A percentile compares a stretch with the other conserved stretches of the same genome.
Conservation (phyloP, 2,113 vertebrate species). For the Heptranchias perlo region DNA sequence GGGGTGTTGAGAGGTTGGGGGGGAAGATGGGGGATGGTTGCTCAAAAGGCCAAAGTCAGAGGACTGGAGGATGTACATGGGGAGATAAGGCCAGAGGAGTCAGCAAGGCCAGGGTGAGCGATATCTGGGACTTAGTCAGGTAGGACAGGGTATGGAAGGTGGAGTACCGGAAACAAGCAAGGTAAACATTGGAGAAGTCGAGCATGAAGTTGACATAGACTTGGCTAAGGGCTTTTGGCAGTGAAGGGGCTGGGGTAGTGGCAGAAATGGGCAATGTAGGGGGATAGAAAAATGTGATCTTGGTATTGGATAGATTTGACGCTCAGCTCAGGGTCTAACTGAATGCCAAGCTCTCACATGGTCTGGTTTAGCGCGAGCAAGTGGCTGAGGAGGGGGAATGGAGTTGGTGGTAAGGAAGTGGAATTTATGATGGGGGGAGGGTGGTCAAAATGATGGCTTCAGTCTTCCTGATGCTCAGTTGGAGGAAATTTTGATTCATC, state of each 20-base stretch:
- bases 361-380: too few species aligned
- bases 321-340: not conserved
- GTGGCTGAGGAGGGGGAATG: not conserved
- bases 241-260: not conserved
- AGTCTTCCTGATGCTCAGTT: too few species aligned
- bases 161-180: not conserved
- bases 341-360: not conserved
- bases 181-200: not conserved
- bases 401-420: not conserved
- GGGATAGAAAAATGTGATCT: not conserved
- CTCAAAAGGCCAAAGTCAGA: not conserved
- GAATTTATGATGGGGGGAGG: too few species aligned
- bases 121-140: too few species aligned
- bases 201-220: not conserved
- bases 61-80: not conserved
- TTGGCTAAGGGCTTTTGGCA: not conserved
- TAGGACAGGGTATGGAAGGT: not conserved
- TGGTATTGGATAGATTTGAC: not conserved
- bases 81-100: not conserved
- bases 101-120: not conserved
- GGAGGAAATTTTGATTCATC: too few species aligned
- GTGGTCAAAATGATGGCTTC: too few species aligned
- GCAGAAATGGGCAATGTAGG: not conserved
- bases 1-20: too few species aligned
- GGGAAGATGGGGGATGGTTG: too few species aligned